Base-by-base conservation (phyloP, 2,113 vertebrate genomes). In the Microtus richardsoni region DNA sequence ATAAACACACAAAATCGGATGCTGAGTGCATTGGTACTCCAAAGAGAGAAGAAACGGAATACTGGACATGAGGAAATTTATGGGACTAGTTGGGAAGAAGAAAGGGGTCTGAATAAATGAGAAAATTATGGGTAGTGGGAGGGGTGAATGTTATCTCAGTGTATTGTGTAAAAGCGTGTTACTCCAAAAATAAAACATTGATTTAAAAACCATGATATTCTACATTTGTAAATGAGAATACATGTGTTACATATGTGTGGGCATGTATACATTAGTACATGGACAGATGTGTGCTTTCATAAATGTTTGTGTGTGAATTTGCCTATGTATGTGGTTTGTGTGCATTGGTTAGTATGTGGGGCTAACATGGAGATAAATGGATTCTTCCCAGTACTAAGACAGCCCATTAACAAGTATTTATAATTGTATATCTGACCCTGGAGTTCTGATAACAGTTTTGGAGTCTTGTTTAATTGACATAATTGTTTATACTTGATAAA, bases 391-490 rank as follows among this genome's bases (percentile, higher is more conserved):
- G 58, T 22, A 17, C 2, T 11, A 7, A 91, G 10, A 14, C 5
- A 41, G 21, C 33, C 17, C 3, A 26, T 13, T 33, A 58, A 78
- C 24, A 52, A 89, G 73, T 49, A 71, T 24, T 77, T 21, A 39
- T 86, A 85, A 54, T 44, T 86, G 14, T 62, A 88, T 68, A 7
- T 89, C 30, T 90, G 71, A 74, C 41, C 28, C 60, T 6, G 0
- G 30, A 83, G 11, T 80, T 84, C 91, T 26, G 16, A 41, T 71
- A 89, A 89, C 7, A 91, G 58, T 36, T 80, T 88, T 96, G 58
- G 66, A 60, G 44, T 84, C 21, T 91, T 75, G 49, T 75, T 78
- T 94, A 95, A 94, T 74, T 95, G 94, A 58, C 1, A 14, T 9
- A 85, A 62, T 93, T 22, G 19, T 24, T 83, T 78, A 58, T 92